A percentile compares a stretch with the other conserved stretches of the same genome.
Conservation (phyloP, 2,113 vertebrate species). For the Perca fluviatilis region DNA sequence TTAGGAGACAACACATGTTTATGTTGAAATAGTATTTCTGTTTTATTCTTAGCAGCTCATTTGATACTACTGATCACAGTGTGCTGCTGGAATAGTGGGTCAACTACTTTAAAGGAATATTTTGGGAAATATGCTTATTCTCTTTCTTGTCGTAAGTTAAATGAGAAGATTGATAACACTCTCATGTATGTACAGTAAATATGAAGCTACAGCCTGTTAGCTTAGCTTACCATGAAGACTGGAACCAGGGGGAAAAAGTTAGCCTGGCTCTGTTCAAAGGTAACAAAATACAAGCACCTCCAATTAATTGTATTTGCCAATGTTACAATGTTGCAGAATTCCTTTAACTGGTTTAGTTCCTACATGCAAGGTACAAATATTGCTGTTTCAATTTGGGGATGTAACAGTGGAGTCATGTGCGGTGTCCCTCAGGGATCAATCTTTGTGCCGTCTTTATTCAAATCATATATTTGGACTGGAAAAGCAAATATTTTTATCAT, state of each 20-base stretch:
- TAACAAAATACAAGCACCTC: neutral
- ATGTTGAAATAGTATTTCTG: neutral
- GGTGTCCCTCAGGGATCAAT: too few species aligned
- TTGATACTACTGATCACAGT: neutral
- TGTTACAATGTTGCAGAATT: neutral
- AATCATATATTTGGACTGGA: neutral
- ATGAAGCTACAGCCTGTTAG: neutral
- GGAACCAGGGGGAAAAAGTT: neutral
- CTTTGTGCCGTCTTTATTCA: neutral
- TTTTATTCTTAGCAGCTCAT: neutral
- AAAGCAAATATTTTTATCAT: too few species aligned
- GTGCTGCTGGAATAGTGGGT: neutral
- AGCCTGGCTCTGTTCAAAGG: neutral
- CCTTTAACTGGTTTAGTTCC: neutral
- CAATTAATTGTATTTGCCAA: neutral
- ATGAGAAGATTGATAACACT: neutral
- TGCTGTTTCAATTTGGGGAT: neutral
- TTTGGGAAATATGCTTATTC: neutral
- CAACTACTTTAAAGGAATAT: neutral
- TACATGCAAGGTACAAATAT: neutral
- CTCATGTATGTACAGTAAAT: neutral
- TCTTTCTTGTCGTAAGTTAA: neutral
- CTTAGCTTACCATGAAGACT: neutral
- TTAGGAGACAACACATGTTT: slow-evolving; percentile 46
- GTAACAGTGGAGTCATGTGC: neutral